These are phyloP conservation scores for Tetranychus piercei DNA, from an alignment of 2,888 invertebrate genomes.

Conservation along the genomic window DNA sequence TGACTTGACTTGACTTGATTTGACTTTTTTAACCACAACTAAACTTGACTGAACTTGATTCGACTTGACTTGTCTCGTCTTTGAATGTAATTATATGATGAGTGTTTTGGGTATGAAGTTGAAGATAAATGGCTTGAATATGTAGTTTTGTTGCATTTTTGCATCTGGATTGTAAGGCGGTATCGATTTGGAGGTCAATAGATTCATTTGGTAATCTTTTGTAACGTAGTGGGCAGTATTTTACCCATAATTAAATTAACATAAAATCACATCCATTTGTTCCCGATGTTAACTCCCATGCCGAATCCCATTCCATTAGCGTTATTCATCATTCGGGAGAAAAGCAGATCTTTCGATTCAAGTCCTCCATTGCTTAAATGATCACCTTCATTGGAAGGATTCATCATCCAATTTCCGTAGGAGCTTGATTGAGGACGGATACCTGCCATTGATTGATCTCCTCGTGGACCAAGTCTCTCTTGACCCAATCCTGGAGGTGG, in stretches of 20 bases:
- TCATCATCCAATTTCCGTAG: constrained; percentile 47
- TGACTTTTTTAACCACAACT: not conserved
- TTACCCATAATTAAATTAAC: not conserved
- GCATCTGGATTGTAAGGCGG: constrained; percentile 1
- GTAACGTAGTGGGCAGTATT: not conserved
- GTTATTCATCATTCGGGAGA: constrained; percentile 44
- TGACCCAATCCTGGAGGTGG: constrained; percentile 48
- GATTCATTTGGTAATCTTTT: not conserved
- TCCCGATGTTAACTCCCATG: constrained; percentile 29
- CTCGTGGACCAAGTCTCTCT: constrained; percentile 28
- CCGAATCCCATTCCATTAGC: not conserved
- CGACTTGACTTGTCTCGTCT: constrained; percentile 32
- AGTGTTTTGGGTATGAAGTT: not conserved
- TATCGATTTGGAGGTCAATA: not conserved
- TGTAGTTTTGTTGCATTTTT: not conserved
- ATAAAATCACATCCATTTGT: not conserved
- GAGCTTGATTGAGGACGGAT: constrained; percentile 39
- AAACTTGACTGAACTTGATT: not conserved
- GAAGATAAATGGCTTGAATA: constrained; percentile 1
- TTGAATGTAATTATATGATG: constrained; percentile 46
- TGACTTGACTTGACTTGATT: not conserved
- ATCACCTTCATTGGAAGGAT: constrained; percentile 6
- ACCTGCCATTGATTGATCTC: constrained; percentile 2
- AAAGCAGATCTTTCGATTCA: constrained; percentile 63
- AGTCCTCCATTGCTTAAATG: constrained; percentile 84